Evolutionary conservation across 2,888 invertebrate species (phyloP).

Genomic region (Beris chalybata): DNA sequence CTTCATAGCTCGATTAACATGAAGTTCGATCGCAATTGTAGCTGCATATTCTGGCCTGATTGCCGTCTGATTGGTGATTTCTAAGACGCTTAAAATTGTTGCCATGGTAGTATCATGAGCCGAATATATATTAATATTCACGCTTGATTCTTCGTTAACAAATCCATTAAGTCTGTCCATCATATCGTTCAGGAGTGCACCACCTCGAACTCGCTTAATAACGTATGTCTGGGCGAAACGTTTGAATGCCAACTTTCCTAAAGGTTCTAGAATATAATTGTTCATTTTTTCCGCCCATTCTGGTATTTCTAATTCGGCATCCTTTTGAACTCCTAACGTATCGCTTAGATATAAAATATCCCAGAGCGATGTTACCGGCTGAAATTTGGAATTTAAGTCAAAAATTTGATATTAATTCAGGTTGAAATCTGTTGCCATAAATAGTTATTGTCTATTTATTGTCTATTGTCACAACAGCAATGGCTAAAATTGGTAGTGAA

Average conservation of each 20-base stretch:
- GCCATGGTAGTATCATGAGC: conserved; percentile 2
- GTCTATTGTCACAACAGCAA: no score
- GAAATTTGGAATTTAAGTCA: no score
- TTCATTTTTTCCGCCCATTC: neutral
- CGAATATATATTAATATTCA: conserved; percentile 8
- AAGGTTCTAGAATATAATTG: neutral
- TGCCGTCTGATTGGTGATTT: conserved; percentile 59
- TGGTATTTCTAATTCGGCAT: neutral
- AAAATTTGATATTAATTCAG: no score
- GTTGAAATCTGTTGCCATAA: no score
- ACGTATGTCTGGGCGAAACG: neutral
- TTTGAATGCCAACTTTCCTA: neutral
- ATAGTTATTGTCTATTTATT: no score
- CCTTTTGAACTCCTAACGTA: neutral
- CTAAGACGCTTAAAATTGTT: conserved; percentile 53
- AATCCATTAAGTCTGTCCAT: neutral
- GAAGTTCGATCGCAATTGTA: conserved; percentile 68
- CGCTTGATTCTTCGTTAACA: neutral
- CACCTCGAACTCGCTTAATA: neutral
- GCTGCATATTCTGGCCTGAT: conserved; percentile 72
- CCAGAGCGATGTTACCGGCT: no score
- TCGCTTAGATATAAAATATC: neutral
- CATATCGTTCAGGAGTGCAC: conserved; percentile 9
- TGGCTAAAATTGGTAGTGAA: no score
- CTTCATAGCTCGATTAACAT: conserved; percentile 50